Base-by-base conservation (phyloP, 2,113 vertebrate genomes). In the Andinoacara biseriatus region DNA sequence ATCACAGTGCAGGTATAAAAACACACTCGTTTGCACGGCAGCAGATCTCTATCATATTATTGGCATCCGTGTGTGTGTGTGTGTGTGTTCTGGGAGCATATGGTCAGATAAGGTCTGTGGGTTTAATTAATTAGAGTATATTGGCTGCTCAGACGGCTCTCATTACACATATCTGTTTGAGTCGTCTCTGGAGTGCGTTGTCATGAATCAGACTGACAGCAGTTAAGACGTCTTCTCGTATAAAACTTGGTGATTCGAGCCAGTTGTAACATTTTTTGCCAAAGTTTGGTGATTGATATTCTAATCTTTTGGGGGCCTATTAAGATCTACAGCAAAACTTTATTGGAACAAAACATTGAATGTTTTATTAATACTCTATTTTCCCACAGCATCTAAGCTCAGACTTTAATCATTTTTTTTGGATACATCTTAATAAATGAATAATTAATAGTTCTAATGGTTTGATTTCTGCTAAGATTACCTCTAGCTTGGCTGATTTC, bases 141-240 rank as follows among this genome's bases (percentile, higher is more conserved):
- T 33, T 10, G 76, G 74, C 43, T 29, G 72, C 85, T 85, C 84
- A 91, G 60, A 86, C 83, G 78, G 74, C 74, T 88, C 82, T 86
- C 67, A 83, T 92, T 91, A 81, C 78, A 83, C 46, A 57, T 76
- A 89, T 91, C 83, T 80, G 33, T 49, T 77, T 13, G 46, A 88
- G 88, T 74, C 65, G 80, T 89, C 76, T 86, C 52, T 43, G 76
- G 17, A 74, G 76, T 5, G 17, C 65, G 49, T 78, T 74, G 8
- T 58, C 9, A 83, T 80, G 18, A 82, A 67, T 88, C 80, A 90
- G 58, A 67, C 62, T 85, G 76, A 76, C 46, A 3, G 46, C 46
- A 20, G 49, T 7, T 62, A 38, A 15, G 29, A 15, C 26, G 22
- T 24, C 35, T 46, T 43, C 83, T 49, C 14, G 2, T 72, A 2